A percentile compares a stretch with the other conserved stretches of the same genome.
phyloP scores from a whole-genome alignment of 2,888 invertebrate species.

The Cyclophora albipunctata region DNA sequence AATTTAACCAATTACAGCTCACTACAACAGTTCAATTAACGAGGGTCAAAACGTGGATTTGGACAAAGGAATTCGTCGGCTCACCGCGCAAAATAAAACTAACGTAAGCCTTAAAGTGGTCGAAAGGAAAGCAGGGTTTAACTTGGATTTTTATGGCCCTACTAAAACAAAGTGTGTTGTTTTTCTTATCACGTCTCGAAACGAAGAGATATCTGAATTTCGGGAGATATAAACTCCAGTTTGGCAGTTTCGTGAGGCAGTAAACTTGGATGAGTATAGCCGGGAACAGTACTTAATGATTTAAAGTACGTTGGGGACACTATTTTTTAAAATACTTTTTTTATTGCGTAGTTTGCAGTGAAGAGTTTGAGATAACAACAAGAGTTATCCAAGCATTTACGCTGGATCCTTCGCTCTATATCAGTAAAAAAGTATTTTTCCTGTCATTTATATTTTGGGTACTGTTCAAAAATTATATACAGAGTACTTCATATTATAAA shows the following conservation, averaged over 20 bases:
- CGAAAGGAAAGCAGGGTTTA: conserved; percentile 6
- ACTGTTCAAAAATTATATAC: no score
- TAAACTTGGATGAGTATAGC: conserved; percentile 2
- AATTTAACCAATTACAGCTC: conserved; percentile 19
- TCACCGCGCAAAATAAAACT: conserved; percentile 16
- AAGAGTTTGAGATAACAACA: no score
- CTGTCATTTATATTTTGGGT: no score
- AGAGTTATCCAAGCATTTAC: no score
- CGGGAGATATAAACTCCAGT: conserved; percentile 10
- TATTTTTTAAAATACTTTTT: no score
- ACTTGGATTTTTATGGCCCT: conserved; percentile 8
- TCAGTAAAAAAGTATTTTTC: no score
- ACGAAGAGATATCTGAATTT: conserved; percentile 9
- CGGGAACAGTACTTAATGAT: not conserved
- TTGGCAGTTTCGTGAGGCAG: conserved; percentile 3
- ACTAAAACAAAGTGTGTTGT: conserved; percentile 8
- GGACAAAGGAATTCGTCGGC: conserved; percentile 14
- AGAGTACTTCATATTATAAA: no score
- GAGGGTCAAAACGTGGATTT: conserved; percentile 8
- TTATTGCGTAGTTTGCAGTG: no score
- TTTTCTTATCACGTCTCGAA: conserved; percentile 13
- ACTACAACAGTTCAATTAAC: conserved; percentile 21
- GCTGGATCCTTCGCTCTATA: no score
- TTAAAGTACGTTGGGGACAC: no score
- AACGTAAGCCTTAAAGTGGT: conserved; percentile 16